Evolutionary conservation across 2,888 invertebrate genomes (phyloP).

Genomic region (Timandra comae): DNA sequence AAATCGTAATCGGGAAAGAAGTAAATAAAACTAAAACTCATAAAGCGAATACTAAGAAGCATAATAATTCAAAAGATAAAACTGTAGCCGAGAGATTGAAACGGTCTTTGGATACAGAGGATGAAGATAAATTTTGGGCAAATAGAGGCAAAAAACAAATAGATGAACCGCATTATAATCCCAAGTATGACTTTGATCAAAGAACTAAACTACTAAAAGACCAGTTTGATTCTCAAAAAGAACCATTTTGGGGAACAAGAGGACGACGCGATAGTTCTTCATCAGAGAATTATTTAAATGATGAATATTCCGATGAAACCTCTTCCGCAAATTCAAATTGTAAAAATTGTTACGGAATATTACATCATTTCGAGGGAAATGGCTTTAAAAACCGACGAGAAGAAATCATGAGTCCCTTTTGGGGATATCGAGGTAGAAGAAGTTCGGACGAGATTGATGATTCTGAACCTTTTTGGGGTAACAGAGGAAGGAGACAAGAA

Average conservation of each 20-base stretch:
- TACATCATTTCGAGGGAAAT: conserved; percentile 14
- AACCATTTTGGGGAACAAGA: conserved; percentile 62
- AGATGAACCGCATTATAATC: conserved; percentile 15
- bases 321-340: conserved; percentile 16
- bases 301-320: conserved; percentile 23
- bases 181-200: conserved; percentile 20
- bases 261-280: conserved; percentile 47
- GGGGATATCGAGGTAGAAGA: conserved; percentile 42
- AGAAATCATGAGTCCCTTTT: conserved; percentile 41
- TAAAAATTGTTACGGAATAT: conserved; percentile 30
- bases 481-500: conserved; percentile 40
- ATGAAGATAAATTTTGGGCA: conserved; percentile 42
- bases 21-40: conserved; percentile 36
- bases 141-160: conserved; percentile 40
- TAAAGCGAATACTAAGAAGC: conserved; percentile 31
- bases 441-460: conserved; percentile 29
- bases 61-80: conserved; percentile 32
- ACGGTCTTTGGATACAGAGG: conserved; percentile 38
- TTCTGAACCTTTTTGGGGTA: conserved; percentile 49
- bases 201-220: conserved; percentile 25
- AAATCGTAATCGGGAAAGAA: conserved; percentile 41
- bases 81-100: conserved; percentile 37
- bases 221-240: conserved; percentile 30
- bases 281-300: conserved; percentile 30
- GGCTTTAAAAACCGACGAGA: conserved; percentile 25